Base-by-base conservation (phyloP, 2,113 vertebrate species). In the Carassius auratus region DNA sequence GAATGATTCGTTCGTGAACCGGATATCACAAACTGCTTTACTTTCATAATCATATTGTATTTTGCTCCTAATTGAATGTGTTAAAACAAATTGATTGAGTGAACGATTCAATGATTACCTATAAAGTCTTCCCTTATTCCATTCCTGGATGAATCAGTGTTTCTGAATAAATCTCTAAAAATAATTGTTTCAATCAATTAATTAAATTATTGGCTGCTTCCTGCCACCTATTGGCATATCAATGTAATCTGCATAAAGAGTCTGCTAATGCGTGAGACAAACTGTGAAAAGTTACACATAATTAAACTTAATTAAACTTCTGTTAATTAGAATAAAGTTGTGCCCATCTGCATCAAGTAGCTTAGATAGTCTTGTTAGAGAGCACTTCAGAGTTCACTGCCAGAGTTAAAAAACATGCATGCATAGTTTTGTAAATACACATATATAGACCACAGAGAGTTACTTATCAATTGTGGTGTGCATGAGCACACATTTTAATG, bases 401-500 rank as follows among this genome's bases (percentile, higher is more conserved):
- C 9, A 80, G 2, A 10, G 8, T n/a, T 64, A 13, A 50, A 48
- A 19, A 5, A 52, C 13, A 69, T 17, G 19, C 75, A 68, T 2
- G 0, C 42, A 81, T 33, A 45, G 36, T 42, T 21, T 80, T 2
- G 12, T 80, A 23, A 45, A 64, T 64, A 59, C 14, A 79, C n/a
- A 62, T 15, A 38, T 38, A 7, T 23, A 48, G 19, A 64, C 36
- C 38, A 48, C 57, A 38, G 52, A 38, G 52, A 36, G 38, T 64
- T 69, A 45, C 62, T 69, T 21, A 64, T 66, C 5, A 17, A 69
- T 50, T 69, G 80, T n/a, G 26, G 45, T 8, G 4, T 55, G 61
- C 79, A 69, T 69, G 23, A 82, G 23, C 17, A 68, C 61, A 69
- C 80, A 82, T 82, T 82, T 82, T 36, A 69, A 82, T 82, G 10